Conservation (phyloP, 2,113 vertebrate genomes). For the Carassius carassius region DNA sequence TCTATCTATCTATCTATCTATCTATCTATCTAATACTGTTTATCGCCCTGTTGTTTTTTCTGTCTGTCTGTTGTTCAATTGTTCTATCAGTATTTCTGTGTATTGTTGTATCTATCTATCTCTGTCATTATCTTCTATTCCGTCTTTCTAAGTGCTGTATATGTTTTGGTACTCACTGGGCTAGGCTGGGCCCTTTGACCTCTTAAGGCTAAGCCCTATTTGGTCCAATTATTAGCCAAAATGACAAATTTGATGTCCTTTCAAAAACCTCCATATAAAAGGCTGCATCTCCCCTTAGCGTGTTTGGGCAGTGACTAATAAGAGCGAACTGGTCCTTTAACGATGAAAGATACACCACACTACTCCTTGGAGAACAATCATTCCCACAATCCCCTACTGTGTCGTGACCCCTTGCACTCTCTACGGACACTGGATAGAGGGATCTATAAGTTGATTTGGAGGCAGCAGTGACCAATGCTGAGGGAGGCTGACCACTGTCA, state of each 20-base stretch:
- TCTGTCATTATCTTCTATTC: slow-evolving; percentile 24
- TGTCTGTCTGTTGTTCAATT: too few species aligned
- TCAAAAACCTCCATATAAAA: slow-evolving; percentile 84
- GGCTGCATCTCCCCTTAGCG: slow-evolving; percentile 81
- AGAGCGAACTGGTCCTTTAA: slow-evolving; percentile 87
- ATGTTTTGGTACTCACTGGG: slow-evolving; percentile 69
- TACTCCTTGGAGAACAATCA: slow-evolving; percentile 87
- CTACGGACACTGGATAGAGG: slow-evolving; percentile 87
- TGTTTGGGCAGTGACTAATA: slow-evolving; percentile 85
- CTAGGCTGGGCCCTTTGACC: slow-evolving; percentile 79
- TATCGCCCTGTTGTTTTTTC: slow-evolving; percentile 47
- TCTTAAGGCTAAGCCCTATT: slow-evolving; percentile 79
- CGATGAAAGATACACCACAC: slow-evolving; percentile 94
- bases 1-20: neutral
- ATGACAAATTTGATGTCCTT: slow-evolving; percentile 92
- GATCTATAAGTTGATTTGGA: slow-evolving; percentile 91
- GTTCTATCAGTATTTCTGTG: slow-evolving; percentile 28
- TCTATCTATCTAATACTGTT: slow-evolving; percentile 17
- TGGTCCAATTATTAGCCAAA: slow-evolving; percentile 90
- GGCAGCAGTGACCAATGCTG: slow-evolving; percentile 72
- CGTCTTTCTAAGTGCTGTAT: slow-evolving; percentile 42
- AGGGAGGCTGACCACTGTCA: slow-evolving; percentile 57
- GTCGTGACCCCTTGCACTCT: slow-evolving; percentile 89
- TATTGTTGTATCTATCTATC: neutral
- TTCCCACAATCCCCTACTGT: slow-evolving; percentile 89